Evolutionary conservation across 2,888 invertebrate species (phyloP).

Genomic region (Acronicta alni): DNA sequence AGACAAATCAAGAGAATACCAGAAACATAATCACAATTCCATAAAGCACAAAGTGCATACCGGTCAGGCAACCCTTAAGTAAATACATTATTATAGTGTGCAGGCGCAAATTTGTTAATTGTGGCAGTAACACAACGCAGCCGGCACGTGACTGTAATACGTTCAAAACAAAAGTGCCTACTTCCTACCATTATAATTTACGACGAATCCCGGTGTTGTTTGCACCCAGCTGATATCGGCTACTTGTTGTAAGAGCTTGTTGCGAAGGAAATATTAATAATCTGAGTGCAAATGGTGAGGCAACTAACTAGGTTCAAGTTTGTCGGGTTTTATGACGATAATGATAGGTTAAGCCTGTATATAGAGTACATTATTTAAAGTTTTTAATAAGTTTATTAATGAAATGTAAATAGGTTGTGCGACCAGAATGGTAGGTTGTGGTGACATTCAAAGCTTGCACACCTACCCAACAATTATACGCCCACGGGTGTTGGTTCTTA

Average conservation of each 20-base stretch:
- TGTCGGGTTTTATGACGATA: not conserved
- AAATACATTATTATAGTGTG: constrained; percentile 55
- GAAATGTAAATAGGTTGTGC: not conserved
- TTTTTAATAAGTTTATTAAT: no score
- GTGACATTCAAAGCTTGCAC: not conserved
- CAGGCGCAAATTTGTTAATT: constrained; percentile 78
- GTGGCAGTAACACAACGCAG: constrained; percentile 76
- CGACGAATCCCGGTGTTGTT: constrained; percentile 52
- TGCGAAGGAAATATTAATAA: constrained; percentile 42
- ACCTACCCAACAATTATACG: constrained; percentile 11
- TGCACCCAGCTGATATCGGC: constrained; percentile 48
- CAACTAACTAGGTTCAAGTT: constrained; percentile 5
- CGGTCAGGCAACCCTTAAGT: constrained; percentile 42
- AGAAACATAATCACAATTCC: constrained; percentile 9
- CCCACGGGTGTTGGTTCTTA: constrained; percentile 3
- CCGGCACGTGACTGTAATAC: constrained; percentile 79
- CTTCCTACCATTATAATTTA: constrained; percentile 67
- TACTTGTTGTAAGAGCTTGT: constrained; percentile 53
- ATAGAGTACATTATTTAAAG: not conserved
- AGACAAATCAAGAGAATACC: constrained; percentile 34
- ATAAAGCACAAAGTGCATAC: constrained; percentile 25
- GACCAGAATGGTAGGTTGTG: no score
- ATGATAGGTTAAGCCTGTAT: not conserved
- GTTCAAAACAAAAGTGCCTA: constrained; percentile 71
- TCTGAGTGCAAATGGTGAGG: constrained; percentile 34